phyloP scores from a whole-genome alignment of 92 coral and sea anemone genomes.

The Anthopleura xanthogrammica region DNA sequence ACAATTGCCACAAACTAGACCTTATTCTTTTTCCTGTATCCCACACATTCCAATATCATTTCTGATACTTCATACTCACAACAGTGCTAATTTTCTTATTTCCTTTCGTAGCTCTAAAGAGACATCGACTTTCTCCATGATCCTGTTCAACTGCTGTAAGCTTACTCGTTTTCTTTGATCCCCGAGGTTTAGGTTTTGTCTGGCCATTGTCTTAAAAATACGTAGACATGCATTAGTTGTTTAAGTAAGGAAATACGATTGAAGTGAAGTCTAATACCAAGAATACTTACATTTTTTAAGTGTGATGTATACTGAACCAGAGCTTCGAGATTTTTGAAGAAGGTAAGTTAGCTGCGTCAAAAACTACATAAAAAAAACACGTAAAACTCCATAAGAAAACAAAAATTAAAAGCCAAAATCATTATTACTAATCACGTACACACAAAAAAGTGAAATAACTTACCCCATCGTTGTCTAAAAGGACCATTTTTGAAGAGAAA shows the following conservation, averaged over 20 bases:
- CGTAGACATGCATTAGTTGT: neutral
- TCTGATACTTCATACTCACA: slow-evolving; percentile 49
- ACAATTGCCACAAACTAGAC: no score
- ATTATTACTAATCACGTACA: no score
- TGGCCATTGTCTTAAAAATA: slow-evolving; percentile 77
- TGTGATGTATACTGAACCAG: slow-evolving; percentile 89
- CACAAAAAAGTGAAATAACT: slow-evolving; percentile 20
- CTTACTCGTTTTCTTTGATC: slow-evolving; percentile 68
- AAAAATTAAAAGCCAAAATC: neutral
- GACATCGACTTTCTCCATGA: slow-evolving; percentile 85
- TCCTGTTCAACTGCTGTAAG: slow-evolving; percentile 85
- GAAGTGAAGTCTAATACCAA: neutral
- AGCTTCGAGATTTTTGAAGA: slow-evolving; percentile 78
- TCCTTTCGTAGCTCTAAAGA: slow-evolving; percentile 94
- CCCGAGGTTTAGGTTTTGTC: slow-evolving; percentile 89
- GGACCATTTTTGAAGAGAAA: slow-evolving; percentile 60
- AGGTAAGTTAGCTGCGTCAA: slow-evolving; percentile 89
- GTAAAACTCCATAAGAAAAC: slow-evolving; percentile 1
- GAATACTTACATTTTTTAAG: slow-evolving; percentile 87
- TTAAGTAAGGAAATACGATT: neutral
- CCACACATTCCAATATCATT: neutral
- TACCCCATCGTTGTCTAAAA: slow-evolving; percentile 89
- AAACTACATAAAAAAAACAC: slow-evolving; percentile 56
- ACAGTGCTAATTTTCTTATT: slow-evolving; percentile 93
- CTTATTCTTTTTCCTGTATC: neutral